These are phyloP conservation scores for Eupeodes luniger DNA, from an alignment of 2,888 invertebrate genomes.

Conservation along the genomic window DNA sequence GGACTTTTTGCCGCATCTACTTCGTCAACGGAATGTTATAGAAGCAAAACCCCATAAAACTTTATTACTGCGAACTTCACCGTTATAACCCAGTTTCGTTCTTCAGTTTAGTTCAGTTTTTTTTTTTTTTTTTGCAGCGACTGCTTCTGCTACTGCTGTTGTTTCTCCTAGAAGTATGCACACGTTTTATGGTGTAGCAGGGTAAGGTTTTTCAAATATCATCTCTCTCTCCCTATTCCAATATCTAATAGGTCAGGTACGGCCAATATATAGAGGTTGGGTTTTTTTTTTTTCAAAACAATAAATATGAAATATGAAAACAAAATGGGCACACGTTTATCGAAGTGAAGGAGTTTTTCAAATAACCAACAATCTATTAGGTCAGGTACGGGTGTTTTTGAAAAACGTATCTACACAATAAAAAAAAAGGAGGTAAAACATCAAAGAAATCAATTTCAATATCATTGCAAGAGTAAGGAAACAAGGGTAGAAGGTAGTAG, in stretches of 20 bases:
- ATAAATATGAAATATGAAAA: constrained; percentile 40
- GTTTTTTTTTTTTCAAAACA: constrained; percentile 31
- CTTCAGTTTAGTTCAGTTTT: not conserved
- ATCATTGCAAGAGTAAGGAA: constrained; percentile 16
- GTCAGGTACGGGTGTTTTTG: constrained; percentile 47
- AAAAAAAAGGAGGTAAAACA: not conserved
- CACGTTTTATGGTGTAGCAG: not conserved
- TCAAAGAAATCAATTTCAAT: constrained; percentile 40
- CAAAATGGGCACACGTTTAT: constrained; percentile 20
- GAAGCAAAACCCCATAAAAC: constrained; percentile 45
- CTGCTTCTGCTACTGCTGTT: too few relatives aligned
- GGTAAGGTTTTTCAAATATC: constrained; percentile 3
- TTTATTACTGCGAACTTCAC: constrained; percentile 52
- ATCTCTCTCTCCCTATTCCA: not conserved
- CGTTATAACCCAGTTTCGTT: constrained; percentile 21
- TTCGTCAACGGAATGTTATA: not conserved
- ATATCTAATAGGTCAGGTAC: constrained; percentile 39
- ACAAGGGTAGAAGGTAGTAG: not conserved
- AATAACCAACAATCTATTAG: constrained; percentile 38
- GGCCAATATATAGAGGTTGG: constrained; percentile 14
- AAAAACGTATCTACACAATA: not conserved
- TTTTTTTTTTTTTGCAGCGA: not conserved
- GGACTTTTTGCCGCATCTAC: constrained; percentile 35
- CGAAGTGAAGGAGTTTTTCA: constrained; percentile 9
- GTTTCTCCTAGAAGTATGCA: not conserved